Percentiles rank a stretch among this genome's conserved stretches.
phyloP scores from a whole-genome alignment of 2,797 vertebrate species.

The Micromesistius poutassou region DNA sequence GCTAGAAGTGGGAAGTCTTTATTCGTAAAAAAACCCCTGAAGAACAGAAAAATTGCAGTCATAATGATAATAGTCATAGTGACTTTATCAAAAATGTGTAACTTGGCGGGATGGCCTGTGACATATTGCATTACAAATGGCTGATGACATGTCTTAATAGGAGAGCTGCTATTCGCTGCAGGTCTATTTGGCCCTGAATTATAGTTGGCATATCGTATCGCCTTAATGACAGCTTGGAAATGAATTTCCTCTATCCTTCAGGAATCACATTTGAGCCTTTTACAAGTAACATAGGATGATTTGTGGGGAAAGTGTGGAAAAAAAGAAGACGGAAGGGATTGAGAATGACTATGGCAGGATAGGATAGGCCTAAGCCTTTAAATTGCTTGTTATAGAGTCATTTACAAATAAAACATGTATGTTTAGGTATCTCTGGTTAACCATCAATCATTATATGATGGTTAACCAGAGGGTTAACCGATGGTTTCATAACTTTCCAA shows the following conservation, averaged over 20 bases:
- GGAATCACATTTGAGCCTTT: constrained; percentile 11
- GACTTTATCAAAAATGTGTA: not conserved
- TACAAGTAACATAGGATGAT: not conserved
- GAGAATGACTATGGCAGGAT: not conserved
- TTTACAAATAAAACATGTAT: not conserved
- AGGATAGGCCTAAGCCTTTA: not conserved
- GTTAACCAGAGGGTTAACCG: too few relatives aligned
- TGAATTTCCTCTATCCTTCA: constrained; percentile 18
- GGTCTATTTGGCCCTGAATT: constrained; percentile 7
- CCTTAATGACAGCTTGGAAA: constrained; percentile 28
- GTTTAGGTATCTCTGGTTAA: too few relatives aligned
- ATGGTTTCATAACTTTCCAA: not conserved
- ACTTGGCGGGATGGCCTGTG: not conserved
- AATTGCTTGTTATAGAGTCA: not conserved
- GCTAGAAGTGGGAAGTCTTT: not conserved
- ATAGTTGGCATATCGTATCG: constrained; percentile 28
- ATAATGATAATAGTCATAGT: not conserved
- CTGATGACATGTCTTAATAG: not conserved
- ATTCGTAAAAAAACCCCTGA: not conserved
- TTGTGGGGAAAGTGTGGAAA: not conserved
- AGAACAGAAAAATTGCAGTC: too few relatives aligned
- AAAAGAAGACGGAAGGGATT: not conserved
- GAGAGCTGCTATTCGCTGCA: constrained; percentile 10
- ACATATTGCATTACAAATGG: constrained; percentile 5
- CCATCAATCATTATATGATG: too few relatives aligned